Evolutionary conservation across 37 sponge, comb jelly and placozoan species (phyloP), one percentile per base, ranked within the genome.

Genomic region (Chondrilla cf. caribensis): DNA sequence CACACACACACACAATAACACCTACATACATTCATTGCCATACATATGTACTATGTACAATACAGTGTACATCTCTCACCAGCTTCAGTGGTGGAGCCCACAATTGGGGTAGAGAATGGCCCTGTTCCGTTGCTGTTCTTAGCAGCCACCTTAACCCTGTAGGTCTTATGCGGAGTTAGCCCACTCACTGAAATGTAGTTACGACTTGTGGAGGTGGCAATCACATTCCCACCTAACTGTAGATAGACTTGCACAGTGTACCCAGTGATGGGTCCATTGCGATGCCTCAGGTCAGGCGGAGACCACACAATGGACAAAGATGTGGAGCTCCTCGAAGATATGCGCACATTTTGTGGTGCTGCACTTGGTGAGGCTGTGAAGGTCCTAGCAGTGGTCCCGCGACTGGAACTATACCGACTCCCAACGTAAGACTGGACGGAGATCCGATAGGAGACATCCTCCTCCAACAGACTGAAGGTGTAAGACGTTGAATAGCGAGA

Each of bases 141-240:
- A 21, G 76, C 76, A 21, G 76, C 76, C 43, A 73, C 76, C 2
- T 42, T 73, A 43, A 37, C 24, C 41, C 76, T 73, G 76, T 73
- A 73, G 42, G 18, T 19, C 1, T 19, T 39, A 15, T 73, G 40
- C 24, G 76, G 43, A 42, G 43, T 15, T 15, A 73, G 44, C 3
- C 76, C 43, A 39, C 25, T 4, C 44, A 73, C 44, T 39, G 41
- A 21, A 25, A 19, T n/a, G 29, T 33, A 3, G 32, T 2, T 33
- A 26, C 68, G 31, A 40, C 43, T 40, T 21, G 76, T 18, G 19
- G 76, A 73, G 41, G 41, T 4, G 38, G 76, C 2, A 17, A 37
- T 15, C 38, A 11, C 1, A 11, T 22, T 36, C 3, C 24, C 31
- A 2, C 76, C 76, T 1, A 33, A 67, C 35, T 8, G 32, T 31